phyloP scores from a whole-genome alignment of 2,113 vertebrate species.

The Dicrurus megarhynchus region DNA sequence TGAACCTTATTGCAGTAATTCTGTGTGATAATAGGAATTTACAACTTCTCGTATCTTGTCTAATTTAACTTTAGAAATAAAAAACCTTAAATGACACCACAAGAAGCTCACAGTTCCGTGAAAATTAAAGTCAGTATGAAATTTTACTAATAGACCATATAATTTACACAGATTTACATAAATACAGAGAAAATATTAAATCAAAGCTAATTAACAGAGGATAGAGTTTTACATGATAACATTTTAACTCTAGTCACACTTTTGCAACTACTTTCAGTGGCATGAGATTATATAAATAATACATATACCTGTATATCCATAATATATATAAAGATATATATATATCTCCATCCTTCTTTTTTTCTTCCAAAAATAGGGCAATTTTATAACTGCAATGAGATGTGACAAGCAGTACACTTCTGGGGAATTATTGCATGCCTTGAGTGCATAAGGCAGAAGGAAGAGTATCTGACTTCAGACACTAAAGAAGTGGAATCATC shows the following conservation, averaged over 20 bases:
- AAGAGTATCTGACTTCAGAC: constrained; percentile 71
- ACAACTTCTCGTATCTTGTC: constrained; percentile 4
- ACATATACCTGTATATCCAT: constrained; percentile 31
- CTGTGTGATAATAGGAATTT: constrained; percentile 29
- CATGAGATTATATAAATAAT: constrained; percentile 45
- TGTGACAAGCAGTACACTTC: constrained; percentile 64
- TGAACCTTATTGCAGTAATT: constrained; percentile 56
- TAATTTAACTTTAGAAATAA: constrained; percentile 41
- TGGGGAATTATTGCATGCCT: constrained; percentile 74
- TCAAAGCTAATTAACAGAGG: constrained; percentile 61
- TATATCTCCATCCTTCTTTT: background rate
- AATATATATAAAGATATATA: constrained; percentile 36
- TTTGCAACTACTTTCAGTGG: constrained; percentile 42
- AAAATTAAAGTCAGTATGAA: constrained; percentile 61
- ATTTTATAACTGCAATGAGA: constrained; percentile 69
- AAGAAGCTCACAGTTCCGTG: constrained; percentile 56
- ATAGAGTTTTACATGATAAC: constrained; percentile 35
- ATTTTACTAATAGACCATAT: constrained; percentile 62
- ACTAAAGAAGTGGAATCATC: constrained; percentile 71
- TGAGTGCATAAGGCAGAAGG: constrained; percentile 73
- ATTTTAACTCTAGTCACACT: constrained; percentile 41
- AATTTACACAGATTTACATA: constrained; percentile 62
- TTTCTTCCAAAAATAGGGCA: constrained; percentile 53
- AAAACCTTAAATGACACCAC: constrained; percentile 53
- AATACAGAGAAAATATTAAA: constrained; percentile 65